Conservation (phyloP, 2,888 invertebrate genomes). For the Leucophenga maculata region DNA sequence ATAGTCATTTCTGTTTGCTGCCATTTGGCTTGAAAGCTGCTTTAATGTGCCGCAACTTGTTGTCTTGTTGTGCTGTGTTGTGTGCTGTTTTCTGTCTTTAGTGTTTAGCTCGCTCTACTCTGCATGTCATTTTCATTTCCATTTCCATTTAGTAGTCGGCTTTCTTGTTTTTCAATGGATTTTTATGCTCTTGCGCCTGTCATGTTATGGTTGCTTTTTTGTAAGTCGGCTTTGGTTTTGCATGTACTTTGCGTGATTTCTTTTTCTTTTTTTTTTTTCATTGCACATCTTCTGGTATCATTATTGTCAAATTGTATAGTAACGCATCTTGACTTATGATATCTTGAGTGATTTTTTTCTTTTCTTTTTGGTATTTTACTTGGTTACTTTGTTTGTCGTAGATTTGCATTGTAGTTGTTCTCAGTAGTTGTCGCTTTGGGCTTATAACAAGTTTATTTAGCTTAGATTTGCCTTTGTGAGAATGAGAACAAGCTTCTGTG, state of each 20-base stretch:
- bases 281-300: not conserved
- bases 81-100: not conserved
- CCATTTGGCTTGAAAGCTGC: constrained; percentile 3
- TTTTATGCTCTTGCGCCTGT: constrained; percentile 25
- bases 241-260: constrained; percentile 9
- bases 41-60: not conserved
- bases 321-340: not conserved
- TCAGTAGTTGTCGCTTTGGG: constrained; percentile 4
- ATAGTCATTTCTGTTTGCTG: not conserved
- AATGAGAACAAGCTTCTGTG: no score
- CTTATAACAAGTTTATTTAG: no score
- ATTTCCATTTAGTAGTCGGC: constrained; percentile 50
- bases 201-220: constrained; percentile 26
- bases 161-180: constrained; percentile 39
- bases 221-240: constrained; percentile 47
- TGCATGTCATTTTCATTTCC: constrained; percentile 52
- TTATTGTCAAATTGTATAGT: constrained; percentile 8
- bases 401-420: no score
- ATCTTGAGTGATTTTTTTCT: no score
- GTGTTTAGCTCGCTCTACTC: constrained; percentile 12
- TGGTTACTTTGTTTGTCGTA: constrained; percentile 6
- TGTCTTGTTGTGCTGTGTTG: constrained; percentile 14
- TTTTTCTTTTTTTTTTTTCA: not conserved
- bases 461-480: no score
- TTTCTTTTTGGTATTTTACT: constrained; percentile 31